Conservation (phyloP, 2,888 invertebrate species). For the Eupithecia centaureata region DNA sequence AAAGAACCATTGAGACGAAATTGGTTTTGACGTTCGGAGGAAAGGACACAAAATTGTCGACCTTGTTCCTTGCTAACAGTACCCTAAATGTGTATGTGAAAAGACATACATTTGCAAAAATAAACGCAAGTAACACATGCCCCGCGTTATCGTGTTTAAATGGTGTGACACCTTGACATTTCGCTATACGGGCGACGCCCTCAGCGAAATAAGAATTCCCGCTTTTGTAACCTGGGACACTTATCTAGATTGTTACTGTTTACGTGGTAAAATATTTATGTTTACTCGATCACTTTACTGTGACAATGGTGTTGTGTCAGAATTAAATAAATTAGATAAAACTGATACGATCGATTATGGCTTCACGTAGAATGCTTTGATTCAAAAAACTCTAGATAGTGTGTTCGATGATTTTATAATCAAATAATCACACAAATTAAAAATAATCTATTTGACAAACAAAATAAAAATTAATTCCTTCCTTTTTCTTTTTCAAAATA, state of each 20-base stretch:
- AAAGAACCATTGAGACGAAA: not conserved
- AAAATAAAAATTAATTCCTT: too few species aligned
- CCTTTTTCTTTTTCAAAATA: too few species aligned
- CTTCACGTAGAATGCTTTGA: too few species aligned
- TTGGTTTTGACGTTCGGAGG: not conserved
- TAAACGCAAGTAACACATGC: slow-evolving; percentile 13
- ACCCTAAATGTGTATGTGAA: not conserved
- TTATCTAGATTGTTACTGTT: slow-evolving; percentile 21
- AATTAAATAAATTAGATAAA: too few species aligned
- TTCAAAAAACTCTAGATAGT: too few species aligned
- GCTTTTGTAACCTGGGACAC: slow-evolving; percentile 29
- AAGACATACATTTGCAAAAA: slow-evolving; percentile 1
- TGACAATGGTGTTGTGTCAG: too few species aligned
- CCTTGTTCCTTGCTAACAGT: not conserved
- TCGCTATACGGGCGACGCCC: slow-evolving; percentile 40
- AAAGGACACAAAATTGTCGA: not conserved
- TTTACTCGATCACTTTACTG: not conserved
- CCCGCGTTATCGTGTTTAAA: slow-evolving; percentile 38
- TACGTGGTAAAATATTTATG: not conserved
- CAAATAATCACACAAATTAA: too few species aligned
- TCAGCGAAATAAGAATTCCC: slow-evolving; percentile 50
- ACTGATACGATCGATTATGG: too few species aligned
- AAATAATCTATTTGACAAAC: too few species aligned
- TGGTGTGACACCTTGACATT: slow-evolving; percentile 50
- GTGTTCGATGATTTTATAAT: too few species aligned